Conservation (phyloP, 2,113 vertebrate genomes). For the Otus sunia region DNA sequence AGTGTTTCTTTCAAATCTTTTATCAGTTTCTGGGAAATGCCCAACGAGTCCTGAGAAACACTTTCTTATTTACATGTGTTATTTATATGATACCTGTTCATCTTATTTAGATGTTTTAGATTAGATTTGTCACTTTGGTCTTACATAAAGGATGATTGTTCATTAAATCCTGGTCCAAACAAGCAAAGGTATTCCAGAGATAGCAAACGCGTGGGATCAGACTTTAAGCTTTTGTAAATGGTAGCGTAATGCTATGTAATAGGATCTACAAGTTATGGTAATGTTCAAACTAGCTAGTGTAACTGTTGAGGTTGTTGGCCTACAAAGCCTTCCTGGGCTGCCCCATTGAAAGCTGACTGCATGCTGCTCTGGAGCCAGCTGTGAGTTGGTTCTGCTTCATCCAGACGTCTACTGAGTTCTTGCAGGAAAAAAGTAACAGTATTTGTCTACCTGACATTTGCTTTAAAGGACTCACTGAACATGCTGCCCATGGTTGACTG, state of each 20-base stretch:
- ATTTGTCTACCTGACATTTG: not conserved
- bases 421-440: not conserved
- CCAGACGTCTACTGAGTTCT: not conserved
- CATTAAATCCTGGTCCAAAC: not conserved
- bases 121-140: not conserved
- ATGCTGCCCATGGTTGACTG: not conserved
- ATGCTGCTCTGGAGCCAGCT: not conserved
- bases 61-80: not conserved
- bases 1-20: not conserved
- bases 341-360: not conserved
- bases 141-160: not conserved
- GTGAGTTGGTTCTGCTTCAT: not conserved
- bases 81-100: not conserved
- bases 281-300: not conserved
- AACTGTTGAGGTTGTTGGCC: not conserved
- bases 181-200: not conserved
- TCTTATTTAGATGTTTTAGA: not conserved
- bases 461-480: not conserved
- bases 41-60: not conserved
- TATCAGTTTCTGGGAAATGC: not conserved
- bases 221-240: not conserved
- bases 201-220: not conserved
- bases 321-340: not conserved
- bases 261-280: not conserved
- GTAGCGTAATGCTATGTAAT: not conserved